Percentiles rank a stretch among this genome's conserved stretches.
Conservation (phyloP, 2,888 invertebrate species). For the Ectobius pallidus region DNA sequence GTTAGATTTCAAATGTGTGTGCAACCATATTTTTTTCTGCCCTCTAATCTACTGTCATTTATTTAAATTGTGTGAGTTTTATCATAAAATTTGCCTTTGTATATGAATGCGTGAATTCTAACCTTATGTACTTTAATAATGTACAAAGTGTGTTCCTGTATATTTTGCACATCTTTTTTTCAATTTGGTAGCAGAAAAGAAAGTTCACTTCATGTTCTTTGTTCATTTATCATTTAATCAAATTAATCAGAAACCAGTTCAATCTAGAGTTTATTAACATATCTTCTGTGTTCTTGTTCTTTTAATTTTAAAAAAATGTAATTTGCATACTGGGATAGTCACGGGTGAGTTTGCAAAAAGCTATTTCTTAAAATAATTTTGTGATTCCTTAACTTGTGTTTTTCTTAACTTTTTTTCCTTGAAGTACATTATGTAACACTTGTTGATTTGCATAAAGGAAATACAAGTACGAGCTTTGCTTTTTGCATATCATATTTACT, state of each 20-base stretch:
- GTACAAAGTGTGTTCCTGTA: constrained; percentile 18
- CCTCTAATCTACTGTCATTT: neutral
- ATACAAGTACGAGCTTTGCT: constrained; percentile 1
- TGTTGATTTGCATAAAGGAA: neutral
- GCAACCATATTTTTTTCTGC: neutral
- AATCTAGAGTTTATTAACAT: neutral
- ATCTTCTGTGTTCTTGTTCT: neutral
- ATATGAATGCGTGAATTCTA: neutral
- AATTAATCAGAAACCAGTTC: neutral
- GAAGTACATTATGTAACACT: neutral
- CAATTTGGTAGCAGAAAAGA: neutral
- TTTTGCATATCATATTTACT: constrained; percentile 4
- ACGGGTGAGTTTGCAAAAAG: neutral
- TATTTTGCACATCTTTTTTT: neutral
- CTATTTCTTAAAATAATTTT: neutral
- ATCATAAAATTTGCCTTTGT: neutral
- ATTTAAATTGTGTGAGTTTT: constrained; percentile 18
- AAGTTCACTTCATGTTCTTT: neutral
- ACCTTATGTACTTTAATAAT: constrained; percentile 6
- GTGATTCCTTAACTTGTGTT: neutral
- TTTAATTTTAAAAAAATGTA: constrained; percentile 10
- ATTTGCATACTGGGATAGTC: neutral
- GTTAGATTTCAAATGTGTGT: constrained; percentile 15
- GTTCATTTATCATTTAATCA: neutral
- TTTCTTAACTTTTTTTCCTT: neutral